Evolutionary conservation across 2,797 vertebrate species (phyloP), one percentile per base, ranked within the genome.

Genomic region (Pseudochaenichthys georgianus): DNA sequence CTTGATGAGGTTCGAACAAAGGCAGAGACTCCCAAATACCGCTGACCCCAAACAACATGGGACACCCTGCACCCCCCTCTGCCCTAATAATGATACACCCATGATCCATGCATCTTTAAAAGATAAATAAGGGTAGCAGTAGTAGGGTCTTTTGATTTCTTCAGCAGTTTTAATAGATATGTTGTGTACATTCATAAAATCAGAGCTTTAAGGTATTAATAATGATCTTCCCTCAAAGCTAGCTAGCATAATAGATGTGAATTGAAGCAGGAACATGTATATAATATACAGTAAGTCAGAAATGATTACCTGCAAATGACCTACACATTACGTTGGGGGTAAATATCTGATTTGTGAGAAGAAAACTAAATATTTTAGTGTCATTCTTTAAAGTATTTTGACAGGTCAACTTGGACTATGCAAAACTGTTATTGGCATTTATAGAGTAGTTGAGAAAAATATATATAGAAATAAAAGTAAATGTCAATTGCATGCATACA

Each of bases 1-100:
- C 88, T 90, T 76, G 85, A 93, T 23, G 70, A 66, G 86, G 59
- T 88, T 70, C 28, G 77, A 93, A 94, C 92, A 94, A 93, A 93
- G 89, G 75, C 80, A 28, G 71, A 82, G 77, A 80, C 73, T 76
- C 89, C 71, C 54, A 88, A 87, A 84, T 83, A 75, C 55, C 0
- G 16, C 58, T 89, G 90, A 92, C 92, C 88, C 85, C 89, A 90
- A 92, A 93, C 85, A 88, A 88, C 85, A 80, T 1, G 41, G 63
- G 45, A 78, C 51, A 59, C 64, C 46, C 61, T n/a, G 50, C 41
- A 11, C 3, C 74, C 42, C 28, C 65, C 72, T 51, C 46, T 53
- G 74, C n/a, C 80, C 83, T 62, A 54, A 28, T 69, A 73, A 77
- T 46, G 43, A 67, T 16, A 64, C 17, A 34, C 50, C 23, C 53